Percentiles rank a stretch among this genome's conserved stretches.
These are phyloP conservation scores for Drosophila funebris DNA, from an alignment of 1,140 invertebrate genomes.

Conservation along the genomic window DNA sequence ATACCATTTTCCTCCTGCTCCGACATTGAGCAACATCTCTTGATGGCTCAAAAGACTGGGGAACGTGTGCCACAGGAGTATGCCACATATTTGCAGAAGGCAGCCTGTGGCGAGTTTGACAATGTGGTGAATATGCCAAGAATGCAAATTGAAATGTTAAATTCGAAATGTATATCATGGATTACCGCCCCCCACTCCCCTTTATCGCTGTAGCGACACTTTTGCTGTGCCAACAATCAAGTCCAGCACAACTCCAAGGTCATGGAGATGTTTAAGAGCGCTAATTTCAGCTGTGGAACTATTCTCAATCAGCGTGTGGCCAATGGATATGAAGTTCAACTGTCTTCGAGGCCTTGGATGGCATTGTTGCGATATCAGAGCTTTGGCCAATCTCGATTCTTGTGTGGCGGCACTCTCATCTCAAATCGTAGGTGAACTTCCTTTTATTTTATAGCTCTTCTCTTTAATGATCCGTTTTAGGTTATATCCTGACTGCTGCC, in stretches of 20 bases:
- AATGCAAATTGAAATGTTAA: background rate
- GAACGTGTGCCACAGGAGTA: constrained; percentile 43
- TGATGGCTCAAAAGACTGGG: constrained; percentile 25
- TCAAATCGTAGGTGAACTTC: constrained; percentile 59
- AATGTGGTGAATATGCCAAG: constrained; percentile 42
- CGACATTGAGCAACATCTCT: constrained; percentile 56
- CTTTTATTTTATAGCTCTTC: background rate
- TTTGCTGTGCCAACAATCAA: constrained; percentile 54
- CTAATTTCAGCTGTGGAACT: constrained; percentile 56
- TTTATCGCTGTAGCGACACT: constrained; percentile 53
- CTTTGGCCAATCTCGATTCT: constrained; percentile 44
- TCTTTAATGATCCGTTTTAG: constrained; percentile 4
- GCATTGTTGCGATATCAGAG: constrained; percentile 84
- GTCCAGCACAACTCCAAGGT: constrained; percentile 71
- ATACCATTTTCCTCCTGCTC: constrained; percentile 60
- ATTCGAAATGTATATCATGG: background rate
- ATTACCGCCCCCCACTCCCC: background rate
- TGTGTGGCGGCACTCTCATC: constrained; percentile 84
- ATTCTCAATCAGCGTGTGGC: constrained; percentile 74
- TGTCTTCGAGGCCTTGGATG: constrained; percentile 85
- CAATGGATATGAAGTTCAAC: constrained; percentile 81
- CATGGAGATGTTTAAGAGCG: constrained; percentile 51
- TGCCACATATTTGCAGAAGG: constrained; percentile 48
- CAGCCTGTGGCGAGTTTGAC: constrained; percentile 55
- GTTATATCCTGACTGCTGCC: constrained; percentile 88